phyloP scores from a whole-genome alignment of 2,113 vertebrate genomes.

The Cinclus mexicanus region DNA sequence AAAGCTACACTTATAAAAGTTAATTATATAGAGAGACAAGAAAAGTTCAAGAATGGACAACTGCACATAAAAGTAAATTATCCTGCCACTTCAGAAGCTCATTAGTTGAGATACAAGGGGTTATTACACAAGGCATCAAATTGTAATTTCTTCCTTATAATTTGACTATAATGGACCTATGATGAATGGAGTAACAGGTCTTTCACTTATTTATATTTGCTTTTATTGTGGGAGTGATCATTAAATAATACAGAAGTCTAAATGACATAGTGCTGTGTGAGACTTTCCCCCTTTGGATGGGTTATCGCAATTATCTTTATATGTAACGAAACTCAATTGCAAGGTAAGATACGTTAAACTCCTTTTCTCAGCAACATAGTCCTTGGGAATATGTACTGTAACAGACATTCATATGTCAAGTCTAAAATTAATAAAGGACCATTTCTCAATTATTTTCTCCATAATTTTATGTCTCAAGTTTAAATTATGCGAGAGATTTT shows the following conservation, averaged over 20 bases:
- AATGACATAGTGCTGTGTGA: not conserved
- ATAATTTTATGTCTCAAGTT: not conserved
- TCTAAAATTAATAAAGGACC: not conserved
- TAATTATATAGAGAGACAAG: not conserved
- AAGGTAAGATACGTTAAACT: not conserved
- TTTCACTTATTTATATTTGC: not conserved
- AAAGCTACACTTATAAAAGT: not conserved
- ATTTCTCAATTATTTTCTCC: not conserved
- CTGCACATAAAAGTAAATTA: not conserved
- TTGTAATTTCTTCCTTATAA: not conserved
- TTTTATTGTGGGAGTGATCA: not conserved
- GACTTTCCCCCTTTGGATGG: not conserved
- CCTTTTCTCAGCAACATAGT: not conserved
- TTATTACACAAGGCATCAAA: not conserved
- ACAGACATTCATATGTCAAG: not conserved
- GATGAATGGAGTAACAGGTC: fast-evolving
- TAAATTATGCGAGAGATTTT: not conserved
- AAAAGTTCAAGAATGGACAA: not conserved
- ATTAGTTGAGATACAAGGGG: not conserved
- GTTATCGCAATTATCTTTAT: not conserved
- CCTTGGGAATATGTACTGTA: fast-evolving
- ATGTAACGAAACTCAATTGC: not conserved
- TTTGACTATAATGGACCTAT: not conserved
- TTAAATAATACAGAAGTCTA: not conserved
- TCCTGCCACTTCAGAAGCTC: not conserved